Evolutionary conservation across 2,113 vertebrate species (phyloP).

Genomic region (Haemorhous mexicanus): DNA sequence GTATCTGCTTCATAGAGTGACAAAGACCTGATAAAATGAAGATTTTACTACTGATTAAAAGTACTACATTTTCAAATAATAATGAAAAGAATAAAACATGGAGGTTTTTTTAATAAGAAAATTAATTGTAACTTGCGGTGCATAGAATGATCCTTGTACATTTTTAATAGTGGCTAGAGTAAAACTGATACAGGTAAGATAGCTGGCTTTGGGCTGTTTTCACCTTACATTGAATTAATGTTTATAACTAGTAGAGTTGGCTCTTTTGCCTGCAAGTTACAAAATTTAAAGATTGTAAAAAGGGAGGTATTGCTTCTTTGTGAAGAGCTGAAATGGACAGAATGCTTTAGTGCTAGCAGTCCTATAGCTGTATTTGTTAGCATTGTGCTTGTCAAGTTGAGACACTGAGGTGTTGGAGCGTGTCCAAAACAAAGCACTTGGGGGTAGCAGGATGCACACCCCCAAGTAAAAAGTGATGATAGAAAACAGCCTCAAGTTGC

Average conservation of each 20-base stretch:
- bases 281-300: neutral
- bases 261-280: neutral
- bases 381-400: neutral
- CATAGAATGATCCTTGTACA: neutral
- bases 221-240: neutral
- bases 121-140: neutral
- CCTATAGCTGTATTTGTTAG: neutral
- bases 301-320: neutral
- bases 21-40: neutral
- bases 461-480: neutral
- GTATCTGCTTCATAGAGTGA: neutral
- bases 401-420: neutral
- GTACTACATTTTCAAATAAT: neutral
- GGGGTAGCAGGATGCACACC: neutral
- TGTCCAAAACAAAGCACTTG: neutral
- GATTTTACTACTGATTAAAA: neutral
- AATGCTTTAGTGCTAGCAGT: neutral
- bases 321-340: neutral
- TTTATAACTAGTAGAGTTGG: neutral
- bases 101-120: rapidly evolving
- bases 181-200: neutral
- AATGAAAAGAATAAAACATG: neutral
- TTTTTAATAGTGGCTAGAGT: neutral
- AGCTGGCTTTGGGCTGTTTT: neutral
- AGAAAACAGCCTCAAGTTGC: neutral